phyloP scores from a whole-genome alignment of 1,140 invertebrate genomes.

The Monochamus saltuarius region DNA sequence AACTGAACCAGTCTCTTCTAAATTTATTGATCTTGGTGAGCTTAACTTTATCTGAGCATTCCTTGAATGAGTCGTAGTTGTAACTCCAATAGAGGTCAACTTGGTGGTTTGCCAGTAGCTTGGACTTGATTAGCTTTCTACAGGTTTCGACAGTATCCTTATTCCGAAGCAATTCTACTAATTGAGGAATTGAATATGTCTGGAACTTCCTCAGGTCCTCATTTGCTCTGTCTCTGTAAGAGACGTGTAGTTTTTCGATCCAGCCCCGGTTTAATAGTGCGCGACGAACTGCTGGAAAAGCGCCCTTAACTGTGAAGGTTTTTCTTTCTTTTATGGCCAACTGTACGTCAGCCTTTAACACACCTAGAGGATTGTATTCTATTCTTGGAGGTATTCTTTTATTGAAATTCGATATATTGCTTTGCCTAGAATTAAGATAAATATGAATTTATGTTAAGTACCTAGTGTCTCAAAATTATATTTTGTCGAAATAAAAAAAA shows the following conservation, averaged over 20 bases:
- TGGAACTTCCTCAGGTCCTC: slow-evolving; percentile 22
- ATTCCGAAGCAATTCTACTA: slow-evolving; percentile 33
- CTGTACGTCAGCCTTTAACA: slow-evolving; percentile 41
- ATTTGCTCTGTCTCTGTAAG: slow-evolving; percentile 22
- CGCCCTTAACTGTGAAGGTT: slow-evolving; percentile 52
- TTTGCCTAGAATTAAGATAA: not conserved
- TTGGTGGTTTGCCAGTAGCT: slow-evolving; percentile 58
- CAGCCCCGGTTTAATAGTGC: slow-evolving; percentile 60
- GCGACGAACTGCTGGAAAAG: slow-evolving; percentile 52
- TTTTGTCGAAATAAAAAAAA: not conserved
- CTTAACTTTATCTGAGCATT: slow-evolving; percentile 27
- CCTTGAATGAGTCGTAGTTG: slow-evolving; percentile 49
- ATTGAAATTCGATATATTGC: not conserved
- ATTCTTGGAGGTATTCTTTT: not conserved
- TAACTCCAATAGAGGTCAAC: slow-evolving; percentile 62
- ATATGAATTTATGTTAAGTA: not conserved
- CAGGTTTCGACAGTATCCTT: slow-evolving; percentile 38
- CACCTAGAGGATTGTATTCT: slow-evolving; percentile 26
- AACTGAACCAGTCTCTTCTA: slow-evolving; percentile 55
- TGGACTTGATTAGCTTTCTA: slow-evolving; percentile 52
- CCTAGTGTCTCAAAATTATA: not conserved
- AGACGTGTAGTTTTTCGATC: slow-evolving; percentile 59
- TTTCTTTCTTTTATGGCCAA: slow-evolving; percentile 43
- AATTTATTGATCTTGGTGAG: slow-evolving; percentile 57
- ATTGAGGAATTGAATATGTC: slow-evolving; percentile 27